Base-by-base conservation (phyloP, 2,113 vertebrate genomes). In the Porphyrio hochstetteri region DNA sequence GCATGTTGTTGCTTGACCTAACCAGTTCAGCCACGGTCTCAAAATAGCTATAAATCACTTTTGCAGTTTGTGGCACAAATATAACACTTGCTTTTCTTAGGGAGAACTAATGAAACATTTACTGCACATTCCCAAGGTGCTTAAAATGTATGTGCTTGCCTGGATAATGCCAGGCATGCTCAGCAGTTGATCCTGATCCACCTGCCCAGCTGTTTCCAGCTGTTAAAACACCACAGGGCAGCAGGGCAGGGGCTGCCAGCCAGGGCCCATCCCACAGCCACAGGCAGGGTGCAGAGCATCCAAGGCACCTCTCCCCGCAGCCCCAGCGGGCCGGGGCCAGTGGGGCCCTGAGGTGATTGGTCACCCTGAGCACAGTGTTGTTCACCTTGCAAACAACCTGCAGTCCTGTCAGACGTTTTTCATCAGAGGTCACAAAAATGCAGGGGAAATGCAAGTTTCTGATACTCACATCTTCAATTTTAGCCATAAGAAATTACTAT, bases 161-260 rank as follows among this genome's bases (percentile, higher is more conserved):
- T 46, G 64, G 46, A 20, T 16, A 46, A n/a, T 29, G 7, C 82
- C 27, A 57, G 59, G 40, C n/a, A 57, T 0, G 1, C 23, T n/a
- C 28, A 29, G 52, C 1, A 1, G 24, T n/a, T 88, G 38, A 56
- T 59, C 71, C 56, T 95, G 89, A 86, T 78, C 81, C 56, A 68
- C 70, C 65, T 93, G 91, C 81, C 96, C 84, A 84, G 93, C 68
- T 96, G 93, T 96, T 97, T 96, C 91, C 96, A 97, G 92, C 55
- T 96, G 75, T 84, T 96, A 93, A 96, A 94, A 95, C 28, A 38
- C 36, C 23, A 8, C 13, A 40, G 36, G 6, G 7, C 2, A 2
- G 18, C 38, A 63, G 36, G 38, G 13, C 20, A 78, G 35, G 29
- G 38, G 1, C 2, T 27, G 12, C 33, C 35, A 60, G n/a, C 35